These are phyloP conservation scores for Rhinogobius similis DNA, from an alignment of 2,113 vertebrate species.

Conservation along the genomic window DNA sequence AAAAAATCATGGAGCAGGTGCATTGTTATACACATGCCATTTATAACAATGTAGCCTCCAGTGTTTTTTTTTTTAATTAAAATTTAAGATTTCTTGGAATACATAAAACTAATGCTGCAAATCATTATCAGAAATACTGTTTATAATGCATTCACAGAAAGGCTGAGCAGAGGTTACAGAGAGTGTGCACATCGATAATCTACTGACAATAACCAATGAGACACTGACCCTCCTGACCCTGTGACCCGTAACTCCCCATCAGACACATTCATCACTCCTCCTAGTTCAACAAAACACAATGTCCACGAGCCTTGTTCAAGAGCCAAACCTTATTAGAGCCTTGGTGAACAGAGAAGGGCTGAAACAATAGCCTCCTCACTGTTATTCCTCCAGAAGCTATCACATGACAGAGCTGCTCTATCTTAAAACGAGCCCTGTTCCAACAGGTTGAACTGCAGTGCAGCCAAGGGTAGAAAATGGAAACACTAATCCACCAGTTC, in stretches of 20 bases:
- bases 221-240: slow-evolving; percentile 61
- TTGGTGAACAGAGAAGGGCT: slow-evolving; percentile 33
- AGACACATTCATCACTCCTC: slow-evolving; percentile 73
- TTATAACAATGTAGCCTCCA: neutral
- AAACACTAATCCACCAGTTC: slow-evolving; percentile 51
- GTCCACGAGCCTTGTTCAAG: slow-evolving; percentile 43
- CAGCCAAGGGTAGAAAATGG: slow-evolving; percentile 55
- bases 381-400: slow-evolving; percentile 50
- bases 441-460: slow-evolving; percentile 49
- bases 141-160: slow-evolving; percentile 40
- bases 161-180: slow-evolving; percentile 61
- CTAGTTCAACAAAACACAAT: slow-evolving; percentile 49
- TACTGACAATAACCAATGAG: slow-evolving; percentile 65
- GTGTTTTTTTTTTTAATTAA: neutral
- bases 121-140: slow-evolving; percentile 16
- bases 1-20: slow-evolving; percentile 28
- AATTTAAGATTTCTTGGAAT: neutral
- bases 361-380: slow-evolving; percentile 61
- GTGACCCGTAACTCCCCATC: slow-evolving; percentile 43
- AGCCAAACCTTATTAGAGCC: slow-evolving; percentile 53
- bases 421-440: slow-evolving; percentile 54
- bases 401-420: slow-evolving; percentile 61
- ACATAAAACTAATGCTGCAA: neutral
- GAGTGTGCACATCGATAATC: slow-evolving; percentile 66
- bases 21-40: neutral